Evolutionary conservation across 92 coral and sea anemone genomes (phyloP).

Genomic region (Heteractis magnifica): DNA sequence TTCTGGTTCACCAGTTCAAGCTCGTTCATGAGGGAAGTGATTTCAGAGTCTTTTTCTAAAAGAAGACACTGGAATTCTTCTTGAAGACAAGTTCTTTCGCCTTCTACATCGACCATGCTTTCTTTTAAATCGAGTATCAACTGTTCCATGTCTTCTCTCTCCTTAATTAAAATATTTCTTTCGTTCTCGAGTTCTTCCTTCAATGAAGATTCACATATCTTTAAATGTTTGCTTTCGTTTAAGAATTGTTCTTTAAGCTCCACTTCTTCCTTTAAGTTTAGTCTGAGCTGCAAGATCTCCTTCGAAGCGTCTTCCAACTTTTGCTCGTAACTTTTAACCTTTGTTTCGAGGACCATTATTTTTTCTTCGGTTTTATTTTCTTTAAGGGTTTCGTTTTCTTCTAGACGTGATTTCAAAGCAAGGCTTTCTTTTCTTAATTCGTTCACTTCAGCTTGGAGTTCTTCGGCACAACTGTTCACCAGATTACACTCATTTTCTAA

Average conservation of each 20-base stretch:
- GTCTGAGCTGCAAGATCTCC: slow-evolving; percentile 3
- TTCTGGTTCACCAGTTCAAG: background rate
- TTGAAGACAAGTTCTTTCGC: background rate
- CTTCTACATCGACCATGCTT: background rate
- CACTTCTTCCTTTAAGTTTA: background rate
- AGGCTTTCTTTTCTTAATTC: background rate
- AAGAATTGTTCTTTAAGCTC: background rate
- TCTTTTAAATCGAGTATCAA: background rate
- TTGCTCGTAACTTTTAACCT: background rate
- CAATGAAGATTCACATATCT: background rate
- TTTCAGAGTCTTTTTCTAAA: background rate
- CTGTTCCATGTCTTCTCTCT: slow-evolving; percentile 7
- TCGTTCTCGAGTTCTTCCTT: background rate
- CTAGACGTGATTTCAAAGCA: background rate
- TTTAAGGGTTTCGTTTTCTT: background rate
- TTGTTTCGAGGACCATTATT: background rate
- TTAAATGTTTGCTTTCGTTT: background rate
- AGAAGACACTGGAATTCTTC: background rate
- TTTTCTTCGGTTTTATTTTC: background rate
- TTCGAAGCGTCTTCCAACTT: background rate
- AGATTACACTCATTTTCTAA: slow-evolving; percentile 4
- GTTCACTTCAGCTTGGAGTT: background rate
- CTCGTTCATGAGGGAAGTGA: background rate
- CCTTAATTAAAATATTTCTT: background rate
- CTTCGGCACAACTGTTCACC: slow-evolving; percentile 12